Conservation (phyloP, 2,888 invertebrate genomes). For the Dorcus parallelipipedus region DNA sequence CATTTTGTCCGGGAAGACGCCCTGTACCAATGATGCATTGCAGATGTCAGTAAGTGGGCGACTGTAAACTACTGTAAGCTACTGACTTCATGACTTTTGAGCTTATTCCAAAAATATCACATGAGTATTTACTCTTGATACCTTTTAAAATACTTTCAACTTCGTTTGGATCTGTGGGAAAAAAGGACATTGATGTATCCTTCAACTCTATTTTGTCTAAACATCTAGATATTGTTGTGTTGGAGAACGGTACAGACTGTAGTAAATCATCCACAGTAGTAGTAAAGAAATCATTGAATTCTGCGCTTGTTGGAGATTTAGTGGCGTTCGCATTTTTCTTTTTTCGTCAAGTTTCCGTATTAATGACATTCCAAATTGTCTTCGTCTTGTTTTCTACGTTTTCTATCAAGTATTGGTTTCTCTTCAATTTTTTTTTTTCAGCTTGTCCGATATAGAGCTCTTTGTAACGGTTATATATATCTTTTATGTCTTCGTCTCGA, state of each 20-base stretch:
- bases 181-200: background rate
- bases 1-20: background rate
- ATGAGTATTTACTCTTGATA: background rate
- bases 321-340: no score
- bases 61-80: background rate
- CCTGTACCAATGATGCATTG: background rate
- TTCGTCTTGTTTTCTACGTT: no score
- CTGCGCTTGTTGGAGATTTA: background rate
- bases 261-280: no score
- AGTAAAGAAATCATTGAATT: background rate
- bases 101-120: background rate
- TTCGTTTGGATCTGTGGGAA: background rate
- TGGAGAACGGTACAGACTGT: no score
- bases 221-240: background rate
- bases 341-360: no score
- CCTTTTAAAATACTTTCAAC: background rate
- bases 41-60: background rate
- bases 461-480: no score
- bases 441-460: no score
- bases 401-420: no score
- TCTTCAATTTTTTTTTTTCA: no score
- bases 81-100: background rate
- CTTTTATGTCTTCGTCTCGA: no score
- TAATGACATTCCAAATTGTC: no score
- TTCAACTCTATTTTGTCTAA: background rate